Evolutionary conservation across 35 echinoderm and acorn worm genomes (phyloP).

Genomic region (Eucidaris tribuloides): DNA sequence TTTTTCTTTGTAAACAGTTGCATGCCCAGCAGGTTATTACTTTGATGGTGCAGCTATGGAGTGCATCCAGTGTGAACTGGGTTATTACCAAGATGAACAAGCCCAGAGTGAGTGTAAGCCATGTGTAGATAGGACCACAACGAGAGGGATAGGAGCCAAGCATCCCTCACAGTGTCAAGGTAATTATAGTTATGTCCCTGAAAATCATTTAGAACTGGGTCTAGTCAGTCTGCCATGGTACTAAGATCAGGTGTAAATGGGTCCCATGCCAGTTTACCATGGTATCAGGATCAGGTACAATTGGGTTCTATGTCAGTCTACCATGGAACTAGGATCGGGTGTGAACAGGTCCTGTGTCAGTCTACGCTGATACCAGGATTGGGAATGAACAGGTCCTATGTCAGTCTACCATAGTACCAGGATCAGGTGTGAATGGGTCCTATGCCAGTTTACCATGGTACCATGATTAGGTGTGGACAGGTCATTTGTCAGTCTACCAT

Average conservation of each 20-base stretch:
- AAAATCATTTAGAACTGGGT: neutral
- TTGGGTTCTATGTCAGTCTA: neutral
- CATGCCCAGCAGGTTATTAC: neutral
- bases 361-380: too few relatives aligned
- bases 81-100: conserved; percentile 14
- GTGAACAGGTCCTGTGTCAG: too few relatives aligned
- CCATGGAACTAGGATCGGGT: too few relatives aligned
- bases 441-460: too few relatives aligned
- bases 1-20: neutral
- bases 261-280: neutral
- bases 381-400: too few relatives aligned
- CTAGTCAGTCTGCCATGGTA: neutral
- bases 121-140: neutral
- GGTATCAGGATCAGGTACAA: neutral
- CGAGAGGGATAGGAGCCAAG: neutral
- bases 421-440: too few relatives aligned
- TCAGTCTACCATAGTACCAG: too few relatives aligned
- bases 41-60: neutral
- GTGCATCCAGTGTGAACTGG: neutral
- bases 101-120: conserved; percentile 22
- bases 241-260: neutral
- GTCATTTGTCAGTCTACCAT: too few relatives aligned
- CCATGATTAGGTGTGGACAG: too few relatives aligned
- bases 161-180: neutral
- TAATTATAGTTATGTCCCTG: neutral